Evolutionary conservation across 64 coral and sea anemone genomes (phyloP).

Genomic region (Stichodactyla mertensii): DNA sequence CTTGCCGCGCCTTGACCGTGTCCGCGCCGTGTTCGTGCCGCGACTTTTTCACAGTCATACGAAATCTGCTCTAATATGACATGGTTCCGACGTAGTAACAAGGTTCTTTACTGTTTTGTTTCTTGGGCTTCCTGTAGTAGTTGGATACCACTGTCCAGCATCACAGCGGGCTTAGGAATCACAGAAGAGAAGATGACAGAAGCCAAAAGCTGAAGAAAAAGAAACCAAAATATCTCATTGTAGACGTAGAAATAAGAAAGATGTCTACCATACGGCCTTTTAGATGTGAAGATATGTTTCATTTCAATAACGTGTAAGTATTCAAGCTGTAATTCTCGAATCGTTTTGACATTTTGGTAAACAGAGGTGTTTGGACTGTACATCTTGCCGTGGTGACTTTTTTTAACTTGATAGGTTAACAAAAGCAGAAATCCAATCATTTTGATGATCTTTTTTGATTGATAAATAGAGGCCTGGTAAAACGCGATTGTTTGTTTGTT

Average conservation of each 20-base stretch:
- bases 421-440: too few species aligned
- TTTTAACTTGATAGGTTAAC: too few species aligned
- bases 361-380: too few species aligned
- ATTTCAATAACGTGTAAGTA: constrained; percentile 96
- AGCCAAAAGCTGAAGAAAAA: neutral
- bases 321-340: neutral
- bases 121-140: neutral
- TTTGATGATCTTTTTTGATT: too few species aligned
- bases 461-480: too few species aligned
- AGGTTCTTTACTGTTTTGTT: neutral
- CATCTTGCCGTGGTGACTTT: too few species aligned
- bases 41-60: too few species aligned
- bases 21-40: too few species aligned
- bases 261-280: constrained; percentile 93
- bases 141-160: neutral
- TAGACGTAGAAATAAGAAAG: neutral
- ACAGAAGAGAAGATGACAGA: neutral
- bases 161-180: neutral
- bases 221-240: neutral
- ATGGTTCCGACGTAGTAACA: too few species aligned
- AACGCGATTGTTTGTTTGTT: too few species aligned
- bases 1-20: too few species aligned
- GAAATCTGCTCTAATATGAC: too few species aligned
- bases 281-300: constrained; percentile 88
- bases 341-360: neutral